Conservation (phyloP, 2,113 vertebrate species). For the Haemorhous mexicanus region DNA sequence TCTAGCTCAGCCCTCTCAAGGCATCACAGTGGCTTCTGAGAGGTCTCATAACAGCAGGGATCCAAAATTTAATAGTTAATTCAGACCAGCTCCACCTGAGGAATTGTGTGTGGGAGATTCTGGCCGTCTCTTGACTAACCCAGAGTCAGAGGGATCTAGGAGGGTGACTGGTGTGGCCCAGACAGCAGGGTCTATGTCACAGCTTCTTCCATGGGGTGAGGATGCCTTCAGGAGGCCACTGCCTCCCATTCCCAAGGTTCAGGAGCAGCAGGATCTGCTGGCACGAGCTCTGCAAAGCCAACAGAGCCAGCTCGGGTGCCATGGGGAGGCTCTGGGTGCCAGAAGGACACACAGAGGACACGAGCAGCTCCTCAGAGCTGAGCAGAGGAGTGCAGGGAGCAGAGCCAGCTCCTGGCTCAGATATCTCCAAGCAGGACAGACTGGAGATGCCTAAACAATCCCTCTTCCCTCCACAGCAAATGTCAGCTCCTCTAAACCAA, state of each 20-base stretch:
- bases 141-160: not conserved
- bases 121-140: not conserved
- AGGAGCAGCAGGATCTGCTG: not conserved
- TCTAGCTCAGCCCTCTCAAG: not conserved
- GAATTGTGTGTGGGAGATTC: not conserved
- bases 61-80: not conserved
- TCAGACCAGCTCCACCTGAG: not conserved
- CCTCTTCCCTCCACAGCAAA: not conserved
- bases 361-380: not conserved
- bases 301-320: not conserved
- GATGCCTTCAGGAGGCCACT: not conserved
- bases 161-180: not conserved
- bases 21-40: not conserved
- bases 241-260: not conserved
- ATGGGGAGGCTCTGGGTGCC: not conserved
- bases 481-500: not conserved
- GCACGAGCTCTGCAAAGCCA: not conserved
- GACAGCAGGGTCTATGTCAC: accelerated
- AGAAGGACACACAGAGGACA: not conserved
- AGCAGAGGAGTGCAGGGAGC: not conserved
- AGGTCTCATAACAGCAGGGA: not conserved
- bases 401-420: not conserved
- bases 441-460: not conserved
- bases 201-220: not conserved
- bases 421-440: not conserved